Percentiles rank a stretch among this genome's conserved stretches.
phyloP scores from a whole-genome alignment of 2,888 invertebrate genomes.

The Gymnosoma rotundatum region DNA sequence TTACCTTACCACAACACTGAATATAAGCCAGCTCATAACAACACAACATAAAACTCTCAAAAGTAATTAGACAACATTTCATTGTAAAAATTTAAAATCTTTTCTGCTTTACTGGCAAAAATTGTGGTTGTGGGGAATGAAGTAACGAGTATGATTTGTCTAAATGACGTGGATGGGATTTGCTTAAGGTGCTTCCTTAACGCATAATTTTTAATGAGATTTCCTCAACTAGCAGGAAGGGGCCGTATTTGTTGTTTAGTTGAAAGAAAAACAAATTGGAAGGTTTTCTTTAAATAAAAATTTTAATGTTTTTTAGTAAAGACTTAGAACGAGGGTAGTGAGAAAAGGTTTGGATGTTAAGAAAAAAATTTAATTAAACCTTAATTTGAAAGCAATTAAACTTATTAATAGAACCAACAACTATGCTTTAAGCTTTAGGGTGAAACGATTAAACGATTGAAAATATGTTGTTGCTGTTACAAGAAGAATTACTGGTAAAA shows the following conservation, averaged over 20 bases:
- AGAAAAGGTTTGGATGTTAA: too few species aligned
- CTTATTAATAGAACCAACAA: too few species aligned
- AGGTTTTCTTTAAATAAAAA: background rate
- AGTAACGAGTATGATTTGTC: background rate
- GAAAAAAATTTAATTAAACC: too few species aligned
- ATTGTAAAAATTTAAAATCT: conserved; percentile 30
- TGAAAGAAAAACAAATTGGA: conserved; percentile 3
- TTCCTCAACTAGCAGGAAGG: conserved; percentile 9
- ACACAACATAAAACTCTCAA: conserved; percentile 16
- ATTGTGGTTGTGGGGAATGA: conserved; percentile 2
- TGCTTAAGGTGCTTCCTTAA: conserved; percentile 40
- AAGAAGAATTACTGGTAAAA: too few species aligned
- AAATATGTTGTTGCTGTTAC: too few species aligned
- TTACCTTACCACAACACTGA: conserved; percentile 11
- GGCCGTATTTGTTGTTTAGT: conserved; percentile 18
- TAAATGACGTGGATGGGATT: background rate
- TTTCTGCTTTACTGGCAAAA: background rate
- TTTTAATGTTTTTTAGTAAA: background rate
- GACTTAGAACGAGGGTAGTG: too few species aligned
- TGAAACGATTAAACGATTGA: too few species aligned
- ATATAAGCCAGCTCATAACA: too few species aligned
- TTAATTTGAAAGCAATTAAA: too few species aligned
- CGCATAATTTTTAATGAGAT: conserved; percentile 54
- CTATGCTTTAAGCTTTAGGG: too few species aligned
- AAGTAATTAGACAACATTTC: conserved; percentile 59